A percentile compares a stretch with the other conserved stretches of the same genome.
phyloP scores from a whole-genome alignment of 1,140 invertebrate genomes.

The Wasmannia auropunctata region DNA sequence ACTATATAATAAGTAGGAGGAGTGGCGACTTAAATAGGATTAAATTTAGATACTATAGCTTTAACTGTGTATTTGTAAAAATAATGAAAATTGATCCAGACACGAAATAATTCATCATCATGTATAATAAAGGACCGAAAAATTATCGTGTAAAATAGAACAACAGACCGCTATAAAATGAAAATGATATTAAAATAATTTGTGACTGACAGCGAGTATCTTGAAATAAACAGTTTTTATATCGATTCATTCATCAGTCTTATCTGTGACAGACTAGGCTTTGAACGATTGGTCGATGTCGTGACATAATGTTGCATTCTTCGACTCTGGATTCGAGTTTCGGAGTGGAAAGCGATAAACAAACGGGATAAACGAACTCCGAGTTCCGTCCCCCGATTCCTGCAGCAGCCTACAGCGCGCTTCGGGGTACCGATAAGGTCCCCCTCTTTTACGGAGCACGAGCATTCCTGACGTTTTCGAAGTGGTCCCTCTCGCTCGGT shows the following conservation, averaged over 20 bases:
- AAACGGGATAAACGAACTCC: constrained; percentile 16
- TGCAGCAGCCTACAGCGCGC: not conserved
- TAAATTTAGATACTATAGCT: too few species aligned
- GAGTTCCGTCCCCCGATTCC: not conserved
- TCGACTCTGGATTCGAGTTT: not conserved
- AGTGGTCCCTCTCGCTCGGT: not conserved
- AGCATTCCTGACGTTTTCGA: constrained; percentile 6
- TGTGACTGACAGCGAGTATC: not conserved
- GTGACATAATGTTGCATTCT: not conserved
- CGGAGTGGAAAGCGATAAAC: too few species aligned
- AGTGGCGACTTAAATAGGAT: too few species aligned
- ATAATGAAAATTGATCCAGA: too few species aligned
- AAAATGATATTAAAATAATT: too few species aligned
- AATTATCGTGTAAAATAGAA: too few species aligned
- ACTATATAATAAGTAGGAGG: too few species aligned
- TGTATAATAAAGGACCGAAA: too few species aligned
- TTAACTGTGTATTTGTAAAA: too few species aligned
- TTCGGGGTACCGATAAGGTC: constrained; percentile 64
- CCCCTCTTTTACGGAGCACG: not conserved
- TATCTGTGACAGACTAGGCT: not conserved
- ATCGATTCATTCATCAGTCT: not conserved
- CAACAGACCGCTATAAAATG: too few species aligned
- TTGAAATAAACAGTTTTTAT: not conserved
- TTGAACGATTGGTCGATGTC: not conserved
- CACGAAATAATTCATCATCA: too few species aligned